Percentiles rank a stretch among this genome's conserved stretches.
Conservation (phyloP, 2,113 vertebrate species). For the Stomatorhinus ivindoensis region DNA sequence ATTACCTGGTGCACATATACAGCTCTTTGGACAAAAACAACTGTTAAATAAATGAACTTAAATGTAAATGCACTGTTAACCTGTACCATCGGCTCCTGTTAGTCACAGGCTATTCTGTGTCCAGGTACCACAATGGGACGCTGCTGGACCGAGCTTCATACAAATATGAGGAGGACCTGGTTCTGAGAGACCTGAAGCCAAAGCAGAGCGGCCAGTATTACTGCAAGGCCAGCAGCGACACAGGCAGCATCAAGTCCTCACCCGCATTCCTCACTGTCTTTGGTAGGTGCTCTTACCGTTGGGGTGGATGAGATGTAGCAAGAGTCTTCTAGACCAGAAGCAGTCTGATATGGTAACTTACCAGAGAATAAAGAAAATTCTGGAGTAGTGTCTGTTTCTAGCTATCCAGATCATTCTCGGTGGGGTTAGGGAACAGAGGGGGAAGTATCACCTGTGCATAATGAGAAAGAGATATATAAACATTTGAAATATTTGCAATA, state of each 20-base stretch:
- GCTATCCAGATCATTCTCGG: not conserved
- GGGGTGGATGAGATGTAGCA: not conserved
- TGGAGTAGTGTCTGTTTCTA: not conserved
- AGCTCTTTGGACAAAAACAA: not conserved
- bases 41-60: not conserved
- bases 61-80: not conserved
- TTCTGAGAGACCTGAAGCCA: slow-evolving; percentile 55
- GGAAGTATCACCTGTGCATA: not conserved
- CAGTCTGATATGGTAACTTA: not conserved
- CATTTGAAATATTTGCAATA: not conserved
- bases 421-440: not conserved
- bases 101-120: not conserved
- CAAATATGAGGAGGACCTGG: slow-evolving; percentile 65
- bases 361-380: not conserved
- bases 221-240: slow-evolving; percentile 79
- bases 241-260: slow-evolving; percentile 71
- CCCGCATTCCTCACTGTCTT: slow-evolving; percentile 67
- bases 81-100: not conserved
- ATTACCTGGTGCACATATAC: not conserved
- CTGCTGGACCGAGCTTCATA: slow-evolving; percentile 63
- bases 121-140: slow-evolving; percentile 90
- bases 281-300: slow-evolving; percentile 56
- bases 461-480: not conserved
- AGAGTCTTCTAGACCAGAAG: not conserved
- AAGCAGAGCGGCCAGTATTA: slow-evolving; percentile 75